Conservation (phyloP, 2,888 invertebrate species). For the Eucera pruinosa region DNA sequence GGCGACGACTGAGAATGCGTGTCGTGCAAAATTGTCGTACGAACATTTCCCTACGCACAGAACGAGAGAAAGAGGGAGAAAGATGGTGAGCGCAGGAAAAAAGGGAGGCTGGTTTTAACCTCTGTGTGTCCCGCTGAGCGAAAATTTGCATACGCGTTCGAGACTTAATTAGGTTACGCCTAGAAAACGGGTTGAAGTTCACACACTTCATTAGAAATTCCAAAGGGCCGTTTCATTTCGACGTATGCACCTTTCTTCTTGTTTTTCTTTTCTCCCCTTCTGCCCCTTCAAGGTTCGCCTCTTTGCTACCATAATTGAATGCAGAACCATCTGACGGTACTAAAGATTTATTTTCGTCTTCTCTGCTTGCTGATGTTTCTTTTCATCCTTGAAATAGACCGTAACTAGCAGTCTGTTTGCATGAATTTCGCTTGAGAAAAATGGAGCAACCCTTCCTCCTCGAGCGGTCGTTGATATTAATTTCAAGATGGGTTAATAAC, state of each 20-base stretch:
- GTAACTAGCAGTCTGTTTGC: constrained; percentile 33
- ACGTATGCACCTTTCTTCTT: constrained; percentile 56
- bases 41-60: constrained; percentile 27
- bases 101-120: constrained; percentile 58
- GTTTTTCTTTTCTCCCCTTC: constrained; percentile 38
- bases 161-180: constrained; percentile 82
- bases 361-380: constrained; percentile 2
- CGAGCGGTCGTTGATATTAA: constrained; percentile 2
- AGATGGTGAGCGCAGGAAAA: constrained; percentile 40
- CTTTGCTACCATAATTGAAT: constrained; percentile 44
- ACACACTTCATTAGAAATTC: constrained; percentile 83
- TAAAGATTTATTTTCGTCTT: constrained; percentile 39
- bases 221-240: constrained; percentile 69
- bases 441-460: neutral
- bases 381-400: constrained; percentile 20
- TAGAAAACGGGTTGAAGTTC: constrained; percentile 80
- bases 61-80: constrained; percentile 18
- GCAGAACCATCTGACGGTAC: constrained; percentile 18
- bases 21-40: constrained; percentile 51
- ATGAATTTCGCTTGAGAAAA: constrained; percentile 7
- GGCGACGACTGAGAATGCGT: constrained; percentile 50
- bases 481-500: neutral
- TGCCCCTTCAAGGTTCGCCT: constrained; percentile 38
- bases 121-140: constrained; percentile 76
- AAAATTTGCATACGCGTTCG: constrained; percentile 81